phyloP scores from a whole-genome alignment of 2,888 invertebrate species.

The Nephrocerus scutellatus region DNA sequence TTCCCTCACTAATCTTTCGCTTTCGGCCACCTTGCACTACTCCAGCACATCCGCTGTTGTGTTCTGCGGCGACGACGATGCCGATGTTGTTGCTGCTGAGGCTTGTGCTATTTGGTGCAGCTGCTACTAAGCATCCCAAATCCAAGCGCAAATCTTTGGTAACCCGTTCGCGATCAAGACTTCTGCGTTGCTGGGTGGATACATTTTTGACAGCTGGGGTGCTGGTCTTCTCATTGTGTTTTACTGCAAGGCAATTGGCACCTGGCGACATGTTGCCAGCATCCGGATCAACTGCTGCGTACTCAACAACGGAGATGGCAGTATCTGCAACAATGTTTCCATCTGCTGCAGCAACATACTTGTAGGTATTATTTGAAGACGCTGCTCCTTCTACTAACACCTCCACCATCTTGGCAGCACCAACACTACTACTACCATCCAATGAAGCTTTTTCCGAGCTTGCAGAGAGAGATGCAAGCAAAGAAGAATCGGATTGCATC shows the following conservation, averaged over 20 bases:
- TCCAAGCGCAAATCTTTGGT: slow-evolving; percentile 44
- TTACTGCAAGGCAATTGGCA: too few species aligned
- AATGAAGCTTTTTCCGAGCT: too few species aligned
- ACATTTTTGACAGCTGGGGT: too few species aligned
- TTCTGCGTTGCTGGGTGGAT: too few species aligned
- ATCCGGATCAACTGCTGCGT: slow-evolving; percentile 31
- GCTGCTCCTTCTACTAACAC: slow-evolving; percentile 9
- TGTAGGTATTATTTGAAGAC: slow-evolving; percentile 14
- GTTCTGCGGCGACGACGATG: slow-evolving; percentile 20
- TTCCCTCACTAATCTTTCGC: slow-evolving; percentile 45
- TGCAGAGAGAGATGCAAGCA: too few species aligned
- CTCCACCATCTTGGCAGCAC: slow-evolving; percentile 17
- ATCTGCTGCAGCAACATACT: slow-evolving; percentile 1
- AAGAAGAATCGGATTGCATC: too few species aligned
- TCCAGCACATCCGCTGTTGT: slow-evolving; percentile 23
- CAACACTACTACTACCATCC: slow-evolving; percentile 19
- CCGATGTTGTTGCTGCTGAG: slow-evolving; percentile 33
- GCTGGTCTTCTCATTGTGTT: too few species aligned
- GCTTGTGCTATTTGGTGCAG: slow-evolving; percentile 32
- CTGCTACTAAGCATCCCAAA: slow-evolving; percentile 26
- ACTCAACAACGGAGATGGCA: slow-evolving; percentile 23
- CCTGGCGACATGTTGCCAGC: slow-evolving; percentile 23
- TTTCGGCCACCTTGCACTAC: slow-evolving; percentile 35
- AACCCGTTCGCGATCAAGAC: slow-evolving; percentile 36
- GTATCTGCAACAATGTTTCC: slow-evolving; percentile 19